Evolutionary conservation across 37 sponge, comb jelly and placozoan genomes (phyloP).

Genomic region (Corticium candelabrum): DNA sequence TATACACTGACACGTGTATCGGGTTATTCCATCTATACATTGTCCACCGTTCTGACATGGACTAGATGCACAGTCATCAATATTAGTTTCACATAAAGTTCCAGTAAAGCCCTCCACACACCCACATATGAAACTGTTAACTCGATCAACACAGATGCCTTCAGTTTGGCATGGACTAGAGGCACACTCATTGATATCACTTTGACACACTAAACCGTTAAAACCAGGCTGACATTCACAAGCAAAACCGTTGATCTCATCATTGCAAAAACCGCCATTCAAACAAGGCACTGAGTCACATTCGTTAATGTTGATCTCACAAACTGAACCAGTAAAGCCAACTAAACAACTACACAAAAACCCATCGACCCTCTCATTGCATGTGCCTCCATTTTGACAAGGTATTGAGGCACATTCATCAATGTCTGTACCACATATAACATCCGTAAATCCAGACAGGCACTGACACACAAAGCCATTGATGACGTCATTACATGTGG

Average conservation of each 20-base stretch:
- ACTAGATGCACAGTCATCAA: not conserved
- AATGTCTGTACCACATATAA: no score
- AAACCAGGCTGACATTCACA: not conserved
- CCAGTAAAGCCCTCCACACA: not conserved
- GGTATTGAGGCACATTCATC: no score
- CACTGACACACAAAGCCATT: no score
- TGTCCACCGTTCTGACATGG: not conserved
- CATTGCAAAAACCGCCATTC: not conserved
- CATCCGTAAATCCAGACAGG: no score
- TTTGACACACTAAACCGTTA: not conserved
- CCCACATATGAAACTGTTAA: not conserved
- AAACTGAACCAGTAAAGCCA: not conserved
- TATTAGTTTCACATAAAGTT: not conserved
- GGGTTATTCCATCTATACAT: not conserved
- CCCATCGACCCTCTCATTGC: not conserved
- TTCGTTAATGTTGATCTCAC: not conserved
- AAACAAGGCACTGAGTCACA: not conserved
- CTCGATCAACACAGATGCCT: not conserved
- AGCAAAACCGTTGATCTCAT: not conserved
- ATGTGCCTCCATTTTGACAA: not conserved
- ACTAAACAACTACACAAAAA: not conserved
- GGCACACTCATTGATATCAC: not conserved
- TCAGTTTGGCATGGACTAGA: not conserved
- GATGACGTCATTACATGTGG: no score
- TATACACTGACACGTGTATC: not conserved